A percentile compares a stretch with the other conserved stretches of the same genome.
Conservation (phyloP, 2,888 invertebrate genomes). For the Bimastos eiseni region DNA sequence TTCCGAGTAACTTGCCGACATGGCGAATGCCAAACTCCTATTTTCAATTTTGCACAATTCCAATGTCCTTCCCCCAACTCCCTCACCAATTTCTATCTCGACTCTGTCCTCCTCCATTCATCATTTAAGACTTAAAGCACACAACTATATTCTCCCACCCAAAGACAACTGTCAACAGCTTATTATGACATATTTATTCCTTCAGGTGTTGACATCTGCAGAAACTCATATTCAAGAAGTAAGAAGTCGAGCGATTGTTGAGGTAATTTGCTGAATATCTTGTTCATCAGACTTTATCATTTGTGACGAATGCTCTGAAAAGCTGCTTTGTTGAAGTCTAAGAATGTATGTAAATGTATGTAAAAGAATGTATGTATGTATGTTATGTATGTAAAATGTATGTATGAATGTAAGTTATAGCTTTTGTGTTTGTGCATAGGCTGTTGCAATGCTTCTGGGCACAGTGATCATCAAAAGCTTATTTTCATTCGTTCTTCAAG, state of each 20-base stretch:
- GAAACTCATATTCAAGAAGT: neutral
- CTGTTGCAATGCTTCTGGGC: constrained; percentile 1
- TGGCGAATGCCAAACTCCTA: no score
- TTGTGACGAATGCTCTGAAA: neutral
- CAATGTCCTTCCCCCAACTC: no score
- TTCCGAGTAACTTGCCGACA: neutral
- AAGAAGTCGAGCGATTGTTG: neutral
- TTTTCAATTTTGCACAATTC: no score
- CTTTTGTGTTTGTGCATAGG: neutral
- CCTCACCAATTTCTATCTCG: no score
- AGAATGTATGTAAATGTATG: no score
- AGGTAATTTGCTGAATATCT: neutral
- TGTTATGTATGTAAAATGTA: no score
- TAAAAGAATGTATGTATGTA: no score
- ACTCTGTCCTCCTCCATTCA: no score
- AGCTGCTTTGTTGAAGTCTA: neutral
- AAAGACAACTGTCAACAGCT: no score
- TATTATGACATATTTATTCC: neutral
- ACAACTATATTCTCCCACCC: no score
- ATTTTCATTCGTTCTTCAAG: neutral
- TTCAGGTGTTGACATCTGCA: neutral
- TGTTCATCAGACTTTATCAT: neutral
- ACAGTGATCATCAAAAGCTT: neutral
- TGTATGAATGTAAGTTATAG: no score
- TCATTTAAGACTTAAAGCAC: no score